Evolutionary conservation across 2,888 invertebrate genomes (phyloP), one percentile per base, ranked within the genome.

Genomic region (Drosophila emarginata): DNA sequence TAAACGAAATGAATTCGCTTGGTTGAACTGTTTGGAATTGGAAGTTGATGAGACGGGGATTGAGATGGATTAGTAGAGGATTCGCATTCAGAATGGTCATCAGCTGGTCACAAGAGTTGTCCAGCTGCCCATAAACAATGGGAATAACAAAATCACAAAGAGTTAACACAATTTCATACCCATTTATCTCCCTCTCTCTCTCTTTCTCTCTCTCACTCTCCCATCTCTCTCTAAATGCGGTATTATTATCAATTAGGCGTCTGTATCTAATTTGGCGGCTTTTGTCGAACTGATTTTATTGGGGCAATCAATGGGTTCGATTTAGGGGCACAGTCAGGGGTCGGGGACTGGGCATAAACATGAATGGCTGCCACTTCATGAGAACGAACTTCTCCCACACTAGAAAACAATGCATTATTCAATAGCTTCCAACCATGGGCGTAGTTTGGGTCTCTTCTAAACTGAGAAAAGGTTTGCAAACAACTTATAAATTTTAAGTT

Each of bases 171-270:
- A 69, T 74, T 64, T 56, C 23, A n/a, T 26, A n/a, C 39, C 39
- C 40, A 9, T 45, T 45, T 9, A 15, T 14, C 11, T 11, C 9
- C n/a, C 18, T 4, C 15, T 45, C 15, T 11, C 18, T 4, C 18
- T 9, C 40, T 15, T 2, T 18, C 6, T n/a, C 40, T 15, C 40
- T 40, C 40, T 9, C 2, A 15, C 14, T 15, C 40, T 9, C 15
- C 2, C 40, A n/a, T 40, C 32, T 32, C 2, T 32, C 68, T 60
- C 71, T 79, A 87, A 86, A 75, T 78, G 76, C 69, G 75, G 74
- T 72, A 87, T 87, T 86, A 87, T 87, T 81, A 89, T 81, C 87
- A 86, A 87, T 87, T 87, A 89, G 87, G 73, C 66, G 60, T 45
- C 61, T 58, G 45, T 69, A 73, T 78, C 89, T 79, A 86, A 87